These are phyloP conservation scores for Montipora efflorescens DNA, from an alignment of 64 coral and sea anemone genomes.

Conservation along the genomic window DNA sequence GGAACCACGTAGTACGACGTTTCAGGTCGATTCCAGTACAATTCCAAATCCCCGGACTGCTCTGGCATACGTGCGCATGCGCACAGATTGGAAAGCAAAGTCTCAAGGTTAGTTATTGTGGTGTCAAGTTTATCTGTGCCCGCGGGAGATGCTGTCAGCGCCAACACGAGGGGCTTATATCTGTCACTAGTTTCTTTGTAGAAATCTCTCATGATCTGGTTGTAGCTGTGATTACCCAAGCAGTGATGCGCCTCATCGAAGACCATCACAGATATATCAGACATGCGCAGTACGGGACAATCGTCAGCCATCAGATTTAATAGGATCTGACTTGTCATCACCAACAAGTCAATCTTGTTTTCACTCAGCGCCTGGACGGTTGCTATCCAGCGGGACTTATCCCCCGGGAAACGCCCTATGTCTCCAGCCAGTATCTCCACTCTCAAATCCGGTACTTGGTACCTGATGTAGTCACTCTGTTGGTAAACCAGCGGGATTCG, in stretches of 20 bases:
- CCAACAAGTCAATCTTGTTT: slow-evolving; percentile 80
- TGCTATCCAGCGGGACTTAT: slow-evolving; percentile 62
- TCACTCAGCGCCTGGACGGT: slow-evolving; percentile 66
- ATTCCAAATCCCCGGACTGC: slow-evolving; percentile 62
- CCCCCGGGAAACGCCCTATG: slow-evolving; percentile 58
- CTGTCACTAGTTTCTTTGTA: slow-evolving; percentile 51
- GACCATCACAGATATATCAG: slow-evolving; percentile 80
- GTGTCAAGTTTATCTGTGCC: slow-evolving; percentile 60
- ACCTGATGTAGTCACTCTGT: slow-evolving; percentile 90
- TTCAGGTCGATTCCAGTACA: slow-evolving; percentile 82
- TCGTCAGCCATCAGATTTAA: slow-evolving; percentile 85
- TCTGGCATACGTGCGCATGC: slow-evolving; percentile 82
- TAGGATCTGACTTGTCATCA: slow-evolving; percentile 93
- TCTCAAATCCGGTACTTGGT: slow-evolving; percentile 69
- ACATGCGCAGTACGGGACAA: slow-evolving; percentile 52
- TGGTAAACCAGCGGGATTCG: slow-evolving; percentile 91
- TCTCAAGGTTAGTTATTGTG: slow-evolving; percentile 63
- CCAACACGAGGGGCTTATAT: slow-evolving; percentile 85
- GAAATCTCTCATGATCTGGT: slow-evolving; percentile 86
- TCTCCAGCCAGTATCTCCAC: slow-evolving; percentile 88
- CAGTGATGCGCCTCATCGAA: slow-evolving; percentile 96
- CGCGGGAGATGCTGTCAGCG: slow-evolving; percentile 86
- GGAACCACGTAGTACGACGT: slow-evolving; percentile 55
- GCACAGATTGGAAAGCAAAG: slow-evolving; percentile 69
- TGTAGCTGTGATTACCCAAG: slow-evolving; percentile 86